phyloP scores from a whole-genome alignment of 2,797 vertebrate species.

The Huso huso region DNA sequence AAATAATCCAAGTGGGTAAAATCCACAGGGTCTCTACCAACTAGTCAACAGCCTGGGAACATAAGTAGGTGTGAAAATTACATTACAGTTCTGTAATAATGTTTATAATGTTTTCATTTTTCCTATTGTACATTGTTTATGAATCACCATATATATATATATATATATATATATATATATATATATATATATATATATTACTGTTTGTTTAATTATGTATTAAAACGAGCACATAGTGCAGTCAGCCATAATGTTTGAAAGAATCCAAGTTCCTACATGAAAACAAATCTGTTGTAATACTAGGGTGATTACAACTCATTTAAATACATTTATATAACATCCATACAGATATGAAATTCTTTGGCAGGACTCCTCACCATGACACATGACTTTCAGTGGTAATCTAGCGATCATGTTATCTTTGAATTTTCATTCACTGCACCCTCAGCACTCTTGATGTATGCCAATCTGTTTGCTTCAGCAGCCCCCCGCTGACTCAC shows the following conservation, averaged over 20 bases:
- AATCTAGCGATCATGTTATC: neutral
- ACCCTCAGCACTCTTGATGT: constrained; percentile 1
- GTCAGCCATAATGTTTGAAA: neutral
- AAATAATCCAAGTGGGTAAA: too few relatives aligned
- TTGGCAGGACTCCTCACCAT: neutral
- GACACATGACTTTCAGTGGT: constrained; percentile 1
- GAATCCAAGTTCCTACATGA: neutral
- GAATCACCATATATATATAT: too few relatives aligned
- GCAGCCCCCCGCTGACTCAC: neutral
- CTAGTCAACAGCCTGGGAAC: too few relatives aligned
- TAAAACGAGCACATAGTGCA: too few relatives aligned
- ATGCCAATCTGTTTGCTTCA: neutral
- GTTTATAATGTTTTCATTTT: too few relatives aligned
- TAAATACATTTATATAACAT: neutral
- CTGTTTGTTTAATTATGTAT: too few relatives aligned
- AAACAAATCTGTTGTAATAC: neutral
- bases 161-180: too few relatives aligned
- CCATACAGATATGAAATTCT: neutral
- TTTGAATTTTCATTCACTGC: neutral
- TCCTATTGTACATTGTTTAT: too few relatives aligned
- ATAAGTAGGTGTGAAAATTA: too few relatives aligned
- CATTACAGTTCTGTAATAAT: too few relatives aligned
- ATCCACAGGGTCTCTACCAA: too few relatives aligned
- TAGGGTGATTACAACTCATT: neutral
- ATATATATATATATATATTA: too few relatives aligned